Evolutionary conservation across 2,888 invertebrate species (phyloP), one percentile per base, ranked within the genome.

Genomic region (Mechanitis messenoides): DNA sequence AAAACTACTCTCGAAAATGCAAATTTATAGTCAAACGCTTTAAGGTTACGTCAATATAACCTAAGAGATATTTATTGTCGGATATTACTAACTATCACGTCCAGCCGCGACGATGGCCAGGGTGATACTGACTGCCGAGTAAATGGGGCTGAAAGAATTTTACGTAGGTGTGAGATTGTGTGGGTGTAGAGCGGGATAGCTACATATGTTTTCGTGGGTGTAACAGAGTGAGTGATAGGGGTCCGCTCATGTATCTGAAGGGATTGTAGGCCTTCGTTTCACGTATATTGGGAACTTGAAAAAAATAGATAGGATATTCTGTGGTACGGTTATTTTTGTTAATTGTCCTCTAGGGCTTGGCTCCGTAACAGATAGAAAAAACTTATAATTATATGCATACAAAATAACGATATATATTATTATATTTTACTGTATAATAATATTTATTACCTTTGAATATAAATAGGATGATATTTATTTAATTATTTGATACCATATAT

Each of bases 231-330:
- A 72, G 66, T 68, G 71, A 72, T 72, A 73, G 77, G 81, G 77
- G 79, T 73, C 73, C 57, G 75, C 74, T 79, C 78, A 78, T 80
- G 81, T 81, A 81, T 75, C 74, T 76, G 83, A 83, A 80, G 84
- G 81, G 81, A 83, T 85, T 81, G 85, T 84, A 84, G 85, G 86
- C 86, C 84, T 81, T 74, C 71, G 80, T 80, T 80, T 81, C 81
- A 80, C 65, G 65, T 59, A 56, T 64, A 60, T 66, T 56, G 56
- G 54, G 53, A 31, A 50, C 28, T 50, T 28, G 50, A 50, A 50
- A 50, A 35, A 47, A 47, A 31, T 31, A 31, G 3, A 50, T 50
- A 31, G 50, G 11, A 31, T 31, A 31, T 11, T 31, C 31, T 31
- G 20, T 47, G 50, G 28, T 47, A n/a, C 35, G 35, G 42, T 42